These are phyloP conservation scores for Helarctos malayanus DNA, from an alignment of 2,797 vertebrate species.

Conservation along the genomic window DNA sequence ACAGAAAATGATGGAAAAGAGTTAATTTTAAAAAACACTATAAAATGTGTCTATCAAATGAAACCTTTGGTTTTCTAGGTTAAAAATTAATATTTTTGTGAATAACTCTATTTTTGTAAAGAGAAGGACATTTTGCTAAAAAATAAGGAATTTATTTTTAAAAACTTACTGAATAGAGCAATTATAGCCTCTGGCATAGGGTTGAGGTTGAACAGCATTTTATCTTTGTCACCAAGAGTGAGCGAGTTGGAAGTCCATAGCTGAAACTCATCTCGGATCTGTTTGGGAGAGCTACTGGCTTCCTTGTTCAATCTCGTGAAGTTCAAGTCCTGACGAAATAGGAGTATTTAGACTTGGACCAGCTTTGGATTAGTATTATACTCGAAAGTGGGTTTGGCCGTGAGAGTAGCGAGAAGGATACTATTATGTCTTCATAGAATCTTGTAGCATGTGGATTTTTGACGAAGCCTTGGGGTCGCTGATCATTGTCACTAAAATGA, in stretches of 20 bases:
- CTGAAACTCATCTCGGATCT: neutral
- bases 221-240: constrained; percentile 1
- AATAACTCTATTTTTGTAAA: neutral
- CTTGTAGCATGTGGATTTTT: neutral
- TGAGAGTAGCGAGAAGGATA: neutral
- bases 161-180: constrained; percentile 1
- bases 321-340: neutral
- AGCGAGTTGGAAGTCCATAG: neutral
- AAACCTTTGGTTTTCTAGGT: constrained; percentile 21
- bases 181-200: neutral
- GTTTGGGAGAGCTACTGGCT: neutral
- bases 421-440: neutral
- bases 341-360: neutral
- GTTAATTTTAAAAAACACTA: neutral
- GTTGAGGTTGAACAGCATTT: neutral
- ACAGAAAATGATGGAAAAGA: constrained; percentile 16
- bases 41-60: neutral
- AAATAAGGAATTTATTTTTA: neutral
- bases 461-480: neutral
- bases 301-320: constrained; percentile 50
- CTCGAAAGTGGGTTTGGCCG: neutral
- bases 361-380: neutral
- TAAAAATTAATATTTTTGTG: neutral
- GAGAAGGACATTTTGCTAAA: constrained; percentile 40
- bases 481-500: neutral